Evolutionary conservation across 1,140 invertebrate genomes (phyloP), one percentile per base, ranked within the genome.

Genomic region (Belonocnema kinseyi): DNA sequence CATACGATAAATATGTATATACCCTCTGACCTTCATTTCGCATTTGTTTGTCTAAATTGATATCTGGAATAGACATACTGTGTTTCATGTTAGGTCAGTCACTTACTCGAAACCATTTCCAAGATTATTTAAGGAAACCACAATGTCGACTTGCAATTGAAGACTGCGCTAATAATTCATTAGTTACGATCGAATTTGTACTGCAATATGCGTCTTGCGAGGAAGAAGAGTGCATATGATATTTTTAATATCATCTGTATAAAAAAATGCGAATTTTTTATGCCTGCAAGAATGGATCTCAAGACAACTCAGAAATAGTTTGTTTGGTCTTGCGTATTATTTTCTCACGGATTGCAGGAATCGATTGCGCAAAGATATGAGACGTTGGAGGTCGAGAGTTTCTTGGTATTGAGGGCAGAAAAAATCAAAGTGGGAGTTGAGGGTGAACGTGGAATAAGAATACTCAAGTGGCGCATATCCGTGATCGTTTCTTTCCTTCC

Each of bases 401-500:
- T 26, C 40, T 40, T 52, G 40, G 75, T 56, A 73, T 19, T 17
- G 72, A 56, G 54, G 61, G 53, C 19, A n/a, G 16, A 71, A 54
- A 54, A 54, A 54, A 54, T 46, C 11, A 3, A 72, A 13, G 73
- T 72, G 66, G 73, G 79, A 77, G 53, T 61, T 40, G 19, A 51
- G 12, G 50, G 74, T 77, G 73, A 77, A 70, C 56, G 72, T 77
- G 80, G 76, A 56, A 80, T 17, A 17, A 54, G 53, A 54, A 54
- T 54, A 17, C 53, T 54, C 16, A 54, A 54, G n/a, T 54, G 53
- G n/a, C 17, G 53, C 53, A 54, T 54, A 54, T 82, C 79, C 83
- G 73, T 71, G 53, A 75, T 78, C 79, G 72, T 79, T 53, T 79
- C 79, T 73, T 74, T 78, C 78, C 78, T 85, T 82, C 78, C 82